Evolutionary conservation across 2,888 invertebrate genomes (phyloP).

Genomic region (Apamea anceps): DNA sequence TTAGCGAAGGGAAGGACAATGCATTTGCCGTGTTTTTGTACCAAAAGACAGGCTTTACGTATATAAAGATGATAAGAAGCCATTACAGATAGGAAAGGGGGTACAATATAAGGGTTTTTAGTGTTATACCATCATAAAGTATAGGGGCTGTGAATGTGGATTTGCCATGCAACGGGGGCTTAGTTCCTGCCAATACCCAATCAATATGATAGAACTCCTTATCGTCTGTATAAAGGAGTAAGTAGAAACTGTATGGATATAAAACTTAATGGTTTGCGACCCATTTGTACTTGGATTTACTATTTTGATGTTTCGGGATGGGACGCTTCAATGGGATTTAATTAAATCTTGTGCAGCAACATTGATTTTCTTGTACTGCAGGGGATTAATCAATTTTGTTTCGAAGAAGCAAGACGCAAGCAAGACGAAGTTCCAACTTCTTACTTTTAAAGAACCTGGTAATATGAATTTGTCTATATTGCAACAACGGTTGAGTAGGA

Average conservation of each 20-base stretch:
- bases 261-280: conserved; percentile 59
- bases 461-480: background rate
- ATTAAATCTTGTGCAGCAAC: conserved; percentile 41
- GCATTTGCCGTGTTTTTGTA: conserved; percentile 80
- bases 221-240: conserved; percentile 41
- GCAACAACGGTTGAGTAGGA: background rate
- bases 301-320: conserved; percentile 49
- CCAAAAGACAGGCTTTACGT: conserved; percentile 78
- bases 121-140: conserved; percentile 70
- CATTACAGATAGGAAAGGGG: conserved; percentile 79
- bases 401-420: background rate
- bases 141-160: conserved; percentile 76
- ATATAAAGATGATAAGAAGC: conserved; percentile 87
- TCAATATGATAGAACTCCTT: conserved; percentile 61
- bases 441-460: background rate
- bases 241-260: conserved; percentile 43
- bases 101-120: conserved; percentile 76
- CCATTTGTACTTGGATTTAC: conserved; percentile 54
- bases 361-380: conserved; percentile 1
- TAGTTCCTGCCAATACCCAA: conserved; percentile 68
- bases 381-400: conserved; percentile 20
- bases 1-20: conserved; percentile 78
- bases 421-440: too few relatives aligned
- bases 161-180: conserved; percentile 77
- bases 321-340: conserved; percentile 43